Percentiles rank a stretch among this genome's conserved stretches.
phyloP scores from a whole-genome alignment of 2,888 invertebrate species.

The Amaurobius ferox region DNA sequence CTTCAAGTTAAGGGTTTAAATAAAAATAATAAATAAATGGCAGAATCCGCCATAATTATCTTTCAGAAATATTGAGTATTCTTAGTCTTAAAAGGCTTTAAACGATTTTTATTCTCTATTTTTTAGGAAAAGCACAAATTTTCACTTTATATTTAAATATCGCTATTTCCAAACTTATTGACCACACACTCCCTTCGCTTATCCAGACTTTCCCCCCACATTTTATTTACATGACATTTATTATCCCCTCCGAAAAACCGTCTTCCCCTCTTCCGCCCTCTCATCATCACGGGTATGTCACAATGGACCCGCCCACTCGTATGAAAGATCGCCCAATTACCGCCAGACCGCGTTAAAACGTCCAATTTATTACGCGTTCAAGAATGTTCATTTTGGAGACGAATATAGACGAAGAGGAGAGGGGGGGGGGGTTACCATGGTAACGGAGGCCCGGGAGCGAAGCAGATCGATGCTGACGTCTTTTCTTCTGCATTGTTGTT shows the following conservation, averaged over 20 bases:
- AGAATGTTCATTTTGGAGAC: slow-evolving; percentile 31
- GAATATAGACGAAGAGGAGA: slow-evolving; percentile 8
- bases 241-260: too few relatives aligned
- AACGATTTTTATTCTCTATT: too few relatives aligned
- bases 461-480: slow-evolving; percentile 9
- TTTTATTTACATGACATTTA: too few relatives aligned
- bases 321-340: slow-evolving; percentile 34
- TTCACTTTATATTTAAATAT: too few relatives aligned
- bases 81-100: too few relatives aligned
- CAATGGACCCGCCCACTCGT: slow-evolving; percentile 6
- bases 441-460: slow-evolving; percentile 19
- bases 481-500: slow-evolving; percentile 10
- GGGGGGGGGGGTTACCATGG: background rate
- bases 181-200: too few relatives aligned
- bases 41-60: too few relatives aligned
- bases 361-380: slow-evolving; percentile 29
- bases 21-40: too few relatives aligned
- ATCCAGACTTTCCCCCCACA: background rate
- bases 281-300: background rate
- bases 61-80: too few relatives aligned
- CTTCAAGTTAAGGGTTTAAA: too few relatives aligned
- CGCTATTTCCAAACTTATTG: too few relatives aligned
- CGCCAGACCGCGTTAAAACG: background rate
- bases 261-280: background rate
- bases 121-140: too few relatives aligned